These are phyloP conservation scores for Saxicola maurus DNA, from an alignment of 2,797 vertebrate genomes.

Conservation along the genomic window DNA sequence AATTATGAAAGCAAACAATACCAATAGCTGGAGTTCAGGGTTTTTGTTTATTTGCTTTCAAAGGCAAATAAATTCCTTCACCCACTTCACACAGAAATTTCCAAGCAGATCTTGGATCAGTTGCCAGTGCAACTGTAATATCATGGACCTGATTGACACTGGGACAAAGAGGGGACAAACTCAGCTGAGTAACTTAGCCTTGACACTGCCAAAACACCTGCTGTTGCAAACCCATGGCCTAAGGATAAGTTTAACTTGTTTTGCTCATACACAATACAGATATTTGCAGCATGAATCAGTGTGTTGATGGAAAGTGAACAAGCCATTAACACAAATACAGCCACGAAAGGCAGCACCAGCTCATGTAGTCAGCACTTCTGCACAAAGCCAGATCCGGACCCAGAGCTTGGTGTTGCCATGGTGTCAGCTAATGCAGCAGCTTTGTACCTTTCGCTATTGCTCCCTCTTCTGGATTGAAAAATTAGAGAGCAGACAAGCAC, in stretches of 20 bases:
- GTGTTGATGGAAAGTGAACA: neutral
- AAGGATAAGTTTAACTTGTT: neutral
- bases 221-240: accelerated
- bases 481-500: neutral
- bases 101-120: neutral
- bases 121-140: neutral
- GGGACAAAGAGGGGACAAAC: neutral
- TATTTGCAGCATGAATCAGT: accelerated
- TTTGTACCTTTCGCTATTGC: neutral
- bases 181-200: neutral
- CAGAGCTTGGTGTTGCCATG: neutral
- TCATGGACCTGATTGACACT: accelerated
- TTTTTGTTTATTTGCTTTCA: neutral
- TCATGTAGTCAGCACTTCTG: neutral
- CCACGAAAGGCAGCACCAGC: neutral
- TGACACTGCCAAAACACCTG: neutral
- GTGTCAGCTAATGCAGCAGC: neutral
- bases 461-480: constrained; percentile 30
- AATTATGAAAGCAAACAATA: neutral
- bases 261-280: neutral
- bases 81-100: neutral
- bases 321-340: accelerated
- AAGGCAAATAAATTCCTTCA: neutral
- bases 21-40: neutral
- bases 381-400: accelerated